These are phyloP conservation scores for Eupithecia subfuscata DNA, from an alignment of 2,888 invertebrate species.

Conservation along the genomic window DNA sequence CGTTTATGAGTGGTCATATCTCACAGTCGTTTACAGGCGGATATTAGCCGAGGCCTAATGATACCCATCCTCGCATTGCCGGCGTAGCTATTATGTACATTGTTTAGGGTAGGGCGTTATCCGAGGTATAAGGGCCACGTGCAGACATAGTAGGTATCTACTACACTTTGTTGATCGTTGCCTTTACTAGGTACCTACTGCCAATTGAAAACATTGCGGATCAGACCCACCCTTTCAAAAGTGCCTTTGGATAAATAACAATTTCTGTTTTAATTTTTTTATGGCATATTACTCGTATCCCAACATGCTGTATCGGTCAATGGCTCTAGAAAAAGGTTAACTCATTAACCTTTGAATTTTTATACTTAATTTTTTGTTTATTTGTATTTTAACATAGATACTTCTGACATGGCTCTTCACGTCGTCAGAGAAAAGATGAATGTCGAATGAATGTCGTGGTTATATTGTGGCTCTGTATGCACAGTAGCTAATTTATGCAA, in stretches of 20 bases:
- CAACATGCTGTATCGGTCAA: too few species aligned
- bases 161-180: neutral
- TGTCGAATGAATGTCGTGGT: too few species aligned
- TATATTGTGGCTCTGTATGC: too few species aligned
- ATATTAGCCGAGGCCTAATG: conserved; percentile 1
- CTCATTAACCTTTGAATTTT: too few species aligned
- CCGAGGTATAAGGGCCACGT: neutral
- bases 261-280: too few species aligned
- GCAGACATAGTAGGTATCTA: neutral
- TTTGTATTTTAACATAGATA: neutral
- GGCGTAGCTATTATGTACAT: neutral
- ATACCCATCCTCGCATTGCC: neutral
- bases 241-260: neutral
- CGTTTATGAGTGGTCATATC: conserved; percentile 6
- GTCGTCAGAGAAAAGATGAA: too few species aligned
- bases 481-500: too few species aligned
- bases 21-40: neutral
- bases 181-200: neutral
- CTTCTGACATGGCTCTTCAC: neutral
- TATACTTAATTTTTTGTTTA: neutral
- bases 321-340: too few species aligned
- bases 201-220: too few species aligned
- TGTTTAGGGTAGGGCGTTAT: neutral
- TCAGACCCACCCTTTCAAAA: too few species aligned
- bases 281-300: too few species aligned